These are phyloP conservation scores for Meta bourneti DNA, from an alignment of 2,888 invertebrate genomes.

Conservation along the genomic window DNA sequence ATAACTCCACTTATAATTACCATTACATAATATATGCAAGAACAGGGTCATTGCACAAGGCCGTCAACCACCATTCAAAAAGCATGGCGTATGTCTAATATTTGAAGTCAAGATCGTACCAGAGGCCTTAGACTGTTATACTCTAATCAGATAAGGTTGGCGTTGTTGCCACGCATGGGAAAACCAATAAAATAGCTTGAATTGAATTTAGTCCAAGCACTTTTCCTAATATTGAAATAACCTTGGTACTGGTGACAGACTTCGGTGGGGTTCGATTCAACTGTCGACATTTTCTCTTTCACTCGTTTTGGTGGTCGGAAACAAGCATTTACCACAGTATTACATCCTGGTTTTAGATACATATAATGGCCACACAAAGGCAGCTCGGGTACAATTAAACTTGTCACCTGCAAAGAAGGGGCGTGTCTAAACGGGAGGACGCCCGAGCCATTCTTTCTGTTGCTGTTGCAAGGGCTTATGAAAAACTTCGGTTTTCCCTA, in stretches of 20 bases:
- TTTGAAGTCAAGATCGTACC: neutral
- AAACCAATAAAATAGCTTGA: slow-evolving; percentile 10
- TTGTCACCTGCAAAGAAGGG: slow-evolving; percentile 37
- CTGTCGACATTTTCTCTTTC: slow-evolving; percentile 30
- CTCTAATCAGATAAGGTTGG: neutral
- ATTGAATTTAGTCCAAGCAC: neutral
- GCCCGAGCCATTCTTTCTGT: slow-evolving; percentile 14
- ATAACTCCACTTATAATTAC: slow-evolving; percentile 15
- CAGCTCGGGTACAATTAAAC: slow-evolving; percentile 29
- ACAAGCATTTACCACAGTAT: slow-evolving; percentile 20
- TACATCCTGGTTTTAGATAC: slow-evolving; percentile 31
- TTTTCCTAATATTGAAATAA: slow-evolving; percentile 39
- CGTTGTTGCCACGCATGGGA: slow-evolving; percentile 23
- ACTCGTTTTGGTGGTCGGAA: neutral
- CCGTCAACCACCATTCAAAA: neutral
- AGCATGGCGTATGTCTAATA: neutral
- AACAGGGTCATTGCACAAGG: neutral
- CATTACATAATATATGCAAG: neutral
- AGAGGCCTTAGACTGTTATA: neutral
- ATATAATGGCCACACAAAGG: slow-evolving; percentile 32
- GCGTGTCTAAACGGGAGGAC: slow-evolving; percentile 14
- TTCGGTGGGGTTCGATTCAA: slow-evolving; percentile 45
- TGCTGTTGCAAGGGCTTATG: neutral
- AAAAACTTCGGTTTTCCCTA: slow-evolving; percentile 22
- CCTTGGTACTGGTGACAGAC: slow-evolving; percentile 52